Evolutionary conservation across 2,888 invertebrate genomes (phyloP), one percentile per base, ranked within the genome.

Genomic region (Carabus problematicus): DNA sequence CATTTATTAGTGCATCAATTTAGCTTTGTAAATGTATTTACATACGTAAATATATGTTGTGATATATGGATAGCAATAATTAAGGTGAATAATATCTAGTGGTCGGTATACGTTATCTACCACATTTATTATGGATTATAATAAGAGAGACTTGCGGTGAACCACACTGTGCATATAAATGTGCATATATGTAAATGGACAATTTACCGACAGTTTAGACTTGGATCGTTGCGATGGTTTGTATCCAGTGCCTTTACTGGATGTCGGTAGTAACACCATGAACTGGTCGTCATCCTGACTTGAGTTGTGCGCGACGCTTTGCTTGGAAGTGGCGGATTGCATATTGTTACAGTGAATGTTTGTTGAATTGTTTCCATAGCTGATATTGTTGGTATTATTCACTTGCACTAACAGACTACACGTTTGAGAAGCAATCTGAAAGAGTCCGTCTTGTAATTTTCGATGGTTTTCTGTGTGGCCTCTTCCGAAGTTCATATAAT

Each of bases 341-440:
- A 82, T 74, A 72, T 77, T 80, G 72, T 82, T 87, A 76, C 86
- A 86, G 77, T 87, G 86, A 75, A 89, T 87, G 79, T 88, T 89
- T 68, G 87, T 84, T 71, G 84, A 81, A 74, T 88, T 85, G 76
- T 87, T 86, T 59, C 89, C 88, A 75, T 88, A 89, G 75, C 88
- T 90, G 71, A 90, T 90, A 78, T 91, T 90, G 80, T 90, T 90
- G 58, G 90, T 90, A 75, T 91, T 90, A 79, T 90, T 89, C 73
- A 91, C 90, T 85, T 91, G 90, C 68, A 91, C 90, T 71, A 91
- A 82, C 73, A 91, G 88, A 78, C 90, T 91, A 77, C 91, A 91
- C 68, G 91, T 91, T 79, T 91, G 91, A 11, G 91, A 90, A 3
- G 91, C 91, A 73, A 91, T 91, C 84, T 91, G 91, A 77, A 91